Evolutionary conservation across 2,113 vertebrate species (phyloP).

Genomic region (Sinocyclocheilus rhinocerous): DNA sequence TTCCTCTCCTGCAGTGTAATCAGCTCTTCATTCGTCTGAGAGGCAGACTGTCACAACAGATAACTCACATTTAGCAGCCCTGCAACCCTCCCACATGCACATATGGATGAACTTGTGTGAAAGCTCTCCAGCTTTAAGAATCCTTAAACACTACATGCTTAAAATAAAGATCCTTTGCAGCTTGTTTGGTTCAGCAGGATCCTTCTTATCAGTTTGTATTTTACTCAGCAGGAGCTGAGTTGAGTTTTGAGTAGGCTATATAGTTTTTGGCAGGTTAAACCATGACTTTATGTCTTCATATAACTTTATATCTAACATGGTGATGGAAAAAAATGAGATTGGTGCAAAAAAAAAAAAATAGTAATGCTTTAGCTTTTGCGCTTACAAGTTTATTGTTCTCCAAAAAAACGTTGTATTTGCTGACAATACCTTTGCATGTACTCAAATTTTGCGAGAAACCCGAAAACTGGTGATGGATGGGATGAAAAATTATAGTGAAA

Average conservation of each 20-base stretch:
- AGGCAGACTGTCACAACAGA: conserved; percentile 50
- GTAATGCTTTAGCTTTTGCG: no score
- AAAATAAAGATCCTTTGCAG: not conserved
- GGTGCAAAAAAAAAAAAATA: not conserved
- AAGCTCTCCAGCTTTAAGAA: not conserved
- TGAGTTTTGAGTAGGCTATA: not conserved
- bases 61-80: conserved; percentile 55
- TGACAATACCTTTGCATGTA: no score
- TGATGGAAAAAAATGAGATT: not conserved
- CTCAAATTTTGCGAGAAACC: not conserved
- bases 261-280: not conserved
- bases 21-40: conserved; percentile 28
- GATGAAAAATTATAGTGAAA: no score
- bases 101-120: not conserved
- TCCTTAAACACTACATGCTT: conserved; percentile 1
- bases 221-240: not conserved
- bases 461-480: not conserved
- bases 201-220: not conserved
- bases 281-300: not conserved
- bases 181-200: not conserved
- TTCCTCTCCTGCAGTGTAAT: conserved; percentile 42
- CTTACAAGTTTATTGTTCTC: no score
- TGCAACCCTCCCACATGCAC: not conserved
- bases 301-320: not conserved
- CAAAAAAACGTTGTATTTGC: no score